Base-by-base conservation (phyloP, 1,140 invertebrate species). In the Fopius arisanus region DNA sequence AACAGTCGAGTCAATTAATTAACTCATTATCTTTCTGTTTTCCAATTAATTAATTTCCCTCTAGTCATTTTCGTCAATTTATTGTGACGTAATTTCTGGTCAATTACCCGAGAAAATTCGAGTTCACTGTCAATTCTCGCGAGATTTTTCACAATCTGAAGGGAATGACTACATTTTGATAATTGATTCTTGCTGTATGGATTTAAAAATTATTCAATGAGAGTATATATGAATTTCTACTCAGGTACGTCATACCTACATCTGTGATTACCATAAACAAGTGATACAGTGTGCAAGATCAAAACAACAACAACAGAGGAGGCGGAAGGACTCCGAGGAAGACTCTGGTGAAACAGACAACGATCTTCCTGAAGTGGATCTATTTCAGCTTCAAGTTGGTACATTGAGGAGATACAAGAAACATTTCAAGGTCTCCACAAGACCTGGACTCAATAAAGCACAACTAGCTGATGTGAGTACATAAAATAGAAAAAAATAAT, bases 191-290 rank as follows among this genome's bases (percentile, higher is more conserved):
- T 7, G 9, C 33, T 5, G 9, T 37, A 2, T 1, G 12, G 7
- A 37, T 10, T 3, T 37, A 19, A 48, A 48, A 48, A 19, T 48
- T n/a, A 19, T 12, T 5, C 7, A 19, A 48, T 48, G 43, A n/a
- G 14, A 48, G 5, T 1, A 48, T 48, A 7, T 3, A 37, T 37
- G 16, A 48, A 48, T 48, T 59, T 59, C 7, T 26, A 2, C 91
- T 16, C 86, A 97, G 95, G 95, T 95, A 40, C 91, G 94, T 78
- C 97, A 98, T 82, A 97, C 95, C 82, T 98, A 98, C 84, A 99
- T 99, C 80, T 98, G 97, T 90, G 97, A 99, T 84, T 93, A 94
- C 82, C 97, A 98, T 85, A 98, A 99, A 88, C 93, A 93, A 83
- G 94, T 97, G 77, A 98, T 98, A 79, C 97, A 98, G 85, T 96